Conservation (phyloP, 2,888 invertebrate species). For the Blera fallax region DNA sequence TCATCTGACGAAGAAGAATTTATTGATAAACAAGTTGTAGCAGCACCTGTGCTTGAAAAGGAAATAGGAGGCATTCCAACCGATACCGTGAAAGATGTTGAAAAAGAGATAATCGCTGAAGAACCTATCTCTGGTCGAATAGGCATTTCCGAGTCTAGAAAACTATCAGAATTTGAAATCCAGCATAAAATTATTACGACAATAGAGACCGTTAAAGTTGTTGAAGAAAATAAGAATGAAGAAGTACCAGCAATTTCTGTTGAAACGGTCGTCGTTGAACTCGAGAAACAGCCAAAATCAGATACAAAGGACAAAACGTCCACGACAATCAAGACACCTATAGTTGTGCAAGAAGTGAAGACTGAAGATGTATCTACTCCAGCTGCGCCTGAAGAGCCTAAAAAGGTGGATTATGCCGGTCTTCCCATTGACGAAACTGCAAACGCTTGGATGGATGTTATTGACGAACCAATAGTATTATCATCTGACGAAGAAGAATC, state of each 20-base stretch:
- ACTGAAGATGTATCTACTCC: neutral
- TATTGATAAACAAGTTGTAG: neutral
- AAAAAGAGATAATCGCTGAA: neutral
- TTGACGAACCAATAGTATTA: slow-evolving; percentile 80
- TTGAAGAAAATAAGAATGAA: too few species aligned
- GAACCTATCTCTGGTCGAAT: neutral
- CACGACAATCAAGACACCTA: neutral
- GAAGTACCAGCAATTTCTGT: too few species aligned
- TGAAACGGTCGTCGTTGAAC: too few species aligned
- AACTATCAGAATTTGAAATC: too few species aligned
- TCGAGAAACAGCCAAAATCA: too few species aligned
- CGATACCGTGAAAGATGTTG: neutral
- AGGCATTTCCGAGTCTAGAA: neutral
- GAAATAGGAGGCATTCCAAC: neutral
- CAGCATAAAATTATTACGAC: neutral
- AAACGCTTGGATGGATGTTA: slow-evolving; percentile 78
- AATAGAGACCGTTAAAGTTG: too few species aligned
- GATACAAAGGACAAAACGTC: too few species aligned
- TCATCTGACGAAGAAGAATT: slow-evolving; percentile 72
- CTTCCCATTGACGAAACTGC: slow-evolving; percentile 77
- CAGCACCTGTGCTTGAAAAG: neutral
- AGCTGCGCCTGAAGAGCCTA: neutral
- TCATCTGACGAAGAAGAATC: slow-evolving; percentile 77
- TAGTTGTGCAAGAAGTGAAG: neutral
- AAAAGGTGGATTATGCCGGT: slow-evolving; percentile 75